Evolutionary conservation across 1,140 invertebrate species (phyloP), one percentile per base, ranked within the genome.

Genomic region (Diploscapter pachys): DNA sequence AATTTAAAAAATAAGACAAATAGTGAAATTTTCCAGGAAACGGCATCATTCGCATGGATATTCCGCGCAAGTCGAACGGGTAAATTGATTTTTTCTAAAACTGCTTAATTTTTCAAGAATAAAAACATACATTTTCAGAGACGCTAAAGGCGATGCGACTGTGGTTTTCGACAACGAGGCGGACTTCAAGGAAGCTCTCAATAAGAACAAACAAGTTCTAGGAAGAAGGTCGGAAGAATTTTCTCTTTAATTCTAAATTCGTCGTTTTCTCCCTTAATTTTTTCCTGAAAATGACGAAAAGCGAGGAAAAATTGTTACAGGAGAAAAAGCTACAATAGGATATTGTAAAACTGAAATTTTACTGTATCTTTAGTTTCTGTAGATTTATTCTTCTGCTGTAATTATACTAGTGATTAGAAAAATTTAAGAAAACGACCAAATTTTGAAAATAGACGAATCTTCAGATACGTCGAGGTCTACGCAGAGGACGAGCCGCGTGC

Each of bases 221-320:
- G 94, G 94, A 6, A 91, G 91, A 83, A 89, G 94, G 87, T 96
- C 95, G 81, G 93, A 95, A 86, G 93, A 95, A 90, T 92, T 93
- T 93, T 87, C 48, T 78, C 48, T 78, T 54, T 48, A 71, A 75
- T 76, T 49, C 11, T 72, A 8, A 53, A 53, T 73, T 73, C 51
- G n/a, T n/a, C 71, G 53, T 6, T 53, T 71, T 6, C 13, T 11
- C 31, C 31, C 31, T 59, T 59, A 11, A 59, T 59, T 59, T 31
- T 31, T 31, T 31, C 31, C 31, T 31, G 31, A 31, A 31, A 31
- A 31, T 31, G 31, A 31, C 31, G 31, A 31, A 31, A 31, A 31
- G 31, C 31, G 31, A 31, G 31, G 31, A 31, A 31, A 1, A 31
- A 31, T 31, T 31, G 31, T 31, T 31, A 31, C 31, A 31, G 31